Base-by-base conservation (phyloP, 1,140 invertebrate species). In the Diabrotica virgifera region DNA sequence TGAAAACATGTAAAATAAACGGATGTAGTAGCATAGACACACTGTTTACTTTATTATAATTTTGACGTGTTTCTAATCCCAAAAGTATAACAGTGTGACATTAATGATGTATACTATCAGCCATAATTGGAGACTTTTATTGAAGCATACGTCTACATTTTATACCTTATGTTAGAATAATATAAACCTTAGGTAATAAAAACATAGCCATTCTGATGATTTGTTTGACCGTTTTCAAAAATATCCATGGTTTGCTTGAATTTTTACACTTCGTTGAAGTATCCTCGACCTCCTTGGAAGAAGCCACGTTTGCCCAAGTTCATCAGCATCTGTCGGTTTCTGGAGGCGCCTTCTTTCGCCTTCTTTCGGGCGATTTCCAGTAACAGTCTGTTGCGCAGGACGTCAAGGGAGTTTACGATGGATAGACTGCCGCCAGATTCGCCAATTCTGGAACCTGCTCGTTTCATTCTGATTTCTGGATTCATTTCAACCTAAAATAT, bases 351-450 rank as follows among this genome's bases (percentile, higher is more conserved):
- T 64, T 89, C 85, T 65, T 87, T 84, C 82, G 88, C 87, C 76
- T 89, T 85, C 74, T 89, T 87, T 72, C 89, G 83, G 35, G 88
- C 87, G 57, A 91, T 87, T 80, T 91, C 90, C 59, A 91, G 78
- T 46, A 90, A 78, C 62, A 92, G 82, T 70, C 89, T 82, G 76
- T 90, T 87, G 58, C 90, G 85, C 4, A 92, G 82, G 38, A 91
- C 88, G 77, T 91, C 89, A 82, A 91, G 82, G 7, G 90, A 89
- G 79, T 89, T 90, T 71, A 89, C 89, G 76, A 92, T 90, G 53
- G 89, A 91, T 51, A 92, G 81, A 52, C 89, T 90, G 36, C 86
- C 87, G 0, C 80, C 80, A 36, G 74, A 76, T 24, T 75, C 69
- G 11, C 68, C 69, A 12, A 72, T 66, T 52, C 70, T 62, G n/a